Conservation (phyloP, 2,888 invertebrate species). For the Glyphotaelius pellucidus region DNA sequence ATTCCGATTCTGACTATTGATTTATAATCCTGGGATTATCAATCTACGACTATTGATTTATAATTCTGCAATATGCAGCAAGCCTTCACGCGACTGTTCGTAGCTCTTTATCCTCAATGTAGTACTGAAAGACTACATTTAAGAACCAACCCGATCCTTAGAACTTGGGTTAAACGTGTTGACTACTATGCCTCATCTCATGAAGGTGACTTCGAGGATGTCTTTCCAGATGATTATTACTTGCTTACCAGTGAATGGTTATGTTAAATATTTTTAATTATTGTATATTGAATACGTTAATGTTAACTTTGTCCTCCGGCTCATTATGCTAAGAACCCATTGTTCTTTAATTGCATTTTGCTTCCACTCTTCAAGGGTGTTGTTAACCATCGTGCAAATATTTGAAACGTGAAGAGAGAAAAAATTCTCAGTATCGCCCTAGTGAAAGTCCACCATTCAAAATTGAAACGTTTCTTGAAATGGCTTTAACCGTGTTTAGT, state of each 20-base stretch:
- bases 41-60: no score
- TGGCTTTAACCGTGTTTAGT: no score
- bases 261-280: background rate
- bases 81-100: background rate
- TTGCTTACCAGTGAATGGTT: background rate
- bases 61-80: no score
- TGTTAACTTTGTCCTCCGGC: background rate
- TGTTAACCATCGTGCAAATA: background rate
- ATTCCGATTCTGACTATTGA: no score
- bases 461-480: no score
- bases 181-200: background rate
- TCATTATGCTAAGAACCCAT: background rate
- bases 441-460: no score
- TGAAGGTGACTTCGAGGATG: background rate
- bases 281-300: background rate
- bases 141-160: background rate
- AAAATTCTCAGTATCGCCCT: no score
- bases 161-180: no score
- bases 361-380: background rate
- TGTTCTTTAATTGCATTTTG: background rate
- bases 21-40: no score
- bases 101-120: background rate
- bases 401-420: background rate
- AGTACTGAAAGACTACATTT: background rate
- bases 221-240: background rate